Base-by-base conservation (phyloP, 2,113 vertebrate genomes). In the Eclectus roratus region DNA sequence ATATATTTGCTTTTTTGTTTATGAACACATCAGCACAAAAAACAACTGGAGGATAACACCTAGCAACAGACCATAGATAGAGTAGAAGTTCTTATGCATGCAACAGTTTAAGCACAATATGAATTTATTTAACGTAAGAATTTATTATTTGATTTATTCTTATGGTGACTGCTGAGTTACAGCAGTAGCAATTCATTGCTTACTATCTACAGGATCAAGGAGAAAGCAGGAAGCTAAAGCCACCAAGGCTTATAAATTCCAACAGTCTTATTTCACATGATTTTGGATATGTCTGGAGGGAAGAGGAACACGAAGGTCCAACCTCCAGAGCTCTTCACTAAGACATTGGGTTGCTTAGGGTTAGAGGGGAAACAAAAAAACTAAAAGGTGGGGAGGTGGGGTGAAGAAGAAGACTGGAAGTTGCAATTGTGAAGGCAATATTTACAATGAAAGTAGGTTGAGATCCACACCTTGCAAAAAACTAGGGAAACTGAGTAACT, bases 131-230 rank as follows among this genome's bases (percentile, higher is more conserved):
- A 80, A 80, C 6, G 3, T 25, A 63, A 58, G 46, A 84, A 66
- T 70, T 84, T 84, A 28, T 61, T 53, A 80, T 66, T 66, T 80
- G 15, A 61, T 91, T 90, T 92, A 89, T 68, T 86, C 46, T 80
- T 77, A 77, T 55, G 37, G 31, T 77, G 43, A 47, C 61, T 44
- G 39, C 43, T 8, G 10, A 78, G 19, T 78, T 90, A 74, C 18
- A 92, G 65, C 21, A 53, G 44, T 8, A 78, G 50, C 41, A 74
- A 89, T 72, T 92, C 0, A 31, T 78, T 88, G 95, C 69, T 80
- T 73, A 49, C n/a, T 64, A 56, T 76, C 63, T 55, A 69, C 5
- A 53, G 43, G 63, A 85, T 68, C 56, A 74, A 90, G 39, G 47
- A 88, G 58, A 44, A 52, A 39, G n/a, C 7, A 41, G 10, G 82